Percentiles rank a stretch among this genome's conserved stretches.
These are phyloP conservation scores for Megamerina dolium DNA, from an alignment of 2,888 invertebrate genomes.

Conservation along the genomic window DNA sequence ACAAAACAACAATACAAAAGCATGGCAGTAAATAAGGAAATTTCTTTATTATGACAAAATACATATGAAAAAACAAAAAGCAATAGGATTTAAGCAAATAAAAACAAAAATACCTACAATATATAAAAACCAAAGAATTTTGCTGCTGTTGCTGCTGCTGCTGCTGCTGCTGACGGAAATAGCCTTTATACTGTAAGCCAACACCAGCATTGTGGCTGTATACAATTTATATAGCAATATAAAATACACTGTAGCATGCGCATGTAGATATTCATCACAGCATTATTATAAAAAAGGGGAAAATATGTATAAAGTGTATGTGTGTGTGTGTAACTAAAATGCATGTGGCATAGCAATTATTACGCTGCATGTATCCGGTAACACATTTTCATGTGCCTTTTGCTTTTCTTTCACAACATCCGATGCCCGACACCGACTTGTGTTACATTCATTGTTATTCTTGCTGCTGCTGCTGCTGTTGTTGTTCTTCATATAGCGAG, in stretches of 20 bases:
- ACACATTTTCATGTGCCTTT: constrained; percentile 13
- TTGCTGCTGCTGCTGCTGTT: not conserved
- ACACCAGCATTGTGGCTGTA: too few relatives aligned
- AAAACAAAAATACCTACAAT: not conserved
- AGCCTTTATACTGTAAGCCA: too few relatives aligned
- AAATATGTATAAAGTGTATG: too few relatives aligned
- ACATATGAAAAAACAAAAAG: constrained; percentile 5
- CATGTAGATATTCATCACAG: too few relatives aligned
- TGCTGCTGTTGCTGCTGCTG: not conserved
- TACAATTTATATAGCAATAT: too few relatives aligned
- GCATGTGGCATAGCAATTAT: constrained; percentile 17
- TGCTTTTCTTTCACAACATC: not conserved
- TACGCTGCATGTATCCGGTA: constrained; percentile 18
- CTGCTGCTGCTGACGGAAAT: not conserved
- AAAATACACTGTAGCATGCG: too few relatives aligned
- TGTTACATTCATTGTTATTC: too few relatives aligned
- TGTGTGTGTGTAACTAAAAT: not conserved
- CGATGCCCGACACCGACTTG: too few relatives aligned
- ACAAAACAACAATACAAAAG: not conserved
- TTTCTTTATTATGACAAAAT: constrained; percentile 7
- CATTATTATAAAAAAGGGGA: too few relatives aligned
- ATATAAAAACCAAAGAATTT: not conserved
- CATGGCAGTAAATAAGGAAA: constrained; percentile 7
- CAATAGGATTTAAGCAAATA: not conserved
- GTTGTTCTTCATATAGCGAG: constrained; percentile 2